Evolutionary conservation across 1,140 invertebrate genomes (phyloP).

Genomic region (Pinna nobilis): DNA sequence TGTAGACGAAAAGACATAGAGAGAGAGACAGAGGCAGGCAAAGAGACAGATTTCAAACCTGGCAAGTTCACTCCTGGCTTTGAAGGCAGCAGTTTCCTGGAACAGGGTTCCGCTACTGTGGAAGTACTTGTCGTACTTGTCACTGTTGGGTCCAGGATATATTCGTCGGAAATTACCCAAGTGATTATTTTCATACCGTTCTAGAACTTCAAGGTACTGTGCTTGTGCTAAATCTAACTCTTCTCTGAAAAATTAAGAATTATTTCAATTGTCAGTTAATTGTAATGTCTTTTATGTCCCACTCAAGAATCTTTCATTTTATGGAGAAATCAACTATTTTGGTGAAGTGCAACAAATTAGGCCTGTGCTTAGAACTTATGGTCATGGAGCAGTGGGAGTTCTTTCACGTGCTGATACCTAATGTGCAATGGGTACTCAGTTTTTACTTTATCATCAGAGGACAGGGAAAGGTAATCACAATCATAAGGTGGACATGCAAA

Average conservation of each 20-base stretch:
- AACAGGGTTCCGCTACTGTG: constrained; percentile 84
- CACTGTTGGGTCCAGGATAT: constrained; percentile 74
- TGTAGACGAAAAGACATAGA: too few relatives aligned
- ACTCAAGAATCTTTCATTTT: too few relatives aligned
- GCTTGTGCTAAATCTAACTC: constrained; percentile 70
- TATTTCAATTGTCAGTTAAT: neutral
- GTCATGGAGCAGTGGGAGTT: too few relatives aligned
- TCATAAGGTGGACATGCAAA: neutral
- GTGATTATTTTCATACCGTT: constrained; percentile 85
- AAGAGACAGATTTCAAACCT: too few relatives aligned
- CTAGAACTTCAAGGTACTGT: constrained; percentile 78
- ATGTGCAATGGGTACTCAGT: too few relatives aligned
- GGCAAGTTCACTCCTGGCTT: constrained; percentile 80
- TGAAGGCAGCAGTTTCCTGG: constrained; percentile 85
- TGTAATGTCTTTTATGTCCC: neutral
- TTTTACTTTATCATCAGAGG: too few relatives aligned
- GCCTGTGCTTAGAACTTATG: too few relatives aligned
- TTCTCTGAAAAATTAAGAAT: constrained; percentile 61
- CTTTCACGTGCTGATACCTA: too few relatives aligned
- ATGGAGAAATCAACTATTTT: too few relatives aligned
- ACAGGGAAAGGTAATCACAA: too few relatives aligned
- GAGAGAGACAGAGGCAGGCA: too few relatives aligned
- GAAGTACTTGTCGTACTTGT: constrained; percentile 84
- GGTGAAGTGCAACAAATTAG: too few relatives aligned
- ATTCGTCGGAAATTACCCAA: constrained; percentile 84